Evolutionary conservation across 2,888 invertebrate species (phyloP).

Genomic region (Meiosimyza decipiens): DNA sequence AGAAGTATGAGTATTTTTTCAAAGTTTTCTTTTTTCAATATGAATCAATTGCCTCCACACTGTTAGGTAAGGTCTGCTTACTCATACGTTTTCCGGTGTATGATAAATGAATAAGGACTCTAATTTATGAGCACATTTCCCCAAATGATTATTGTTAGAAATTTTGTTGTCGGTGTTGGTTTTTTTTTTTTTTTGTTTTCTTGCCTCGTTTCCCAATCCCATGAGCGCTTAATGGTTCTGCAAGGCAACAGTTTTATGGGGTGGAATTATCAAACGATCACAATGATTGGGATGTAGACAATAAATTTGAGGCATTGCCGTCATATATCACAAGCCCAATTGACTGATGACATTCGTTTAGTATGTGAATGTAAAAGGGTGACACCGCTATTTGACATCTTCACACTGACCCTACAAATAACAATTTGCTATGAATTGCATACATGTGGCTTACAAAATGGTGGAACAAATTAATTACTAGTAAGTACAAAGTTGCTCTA

Average conservation of each 20-base stretch:
- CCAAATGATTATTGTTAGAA: slow-evolving; percentile 34
- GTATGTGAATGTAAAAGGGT: slow-evolving; percentile 28
- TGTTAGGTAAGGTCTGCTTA: too few relatives aligned
- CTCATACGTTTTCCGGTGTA: not conserved
- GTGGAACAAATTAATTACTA: too few relatives aligned
- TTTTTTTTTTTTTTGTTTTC: too few relatives aligned
- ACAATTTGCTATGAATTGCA: slow-evolving; percentile 2
- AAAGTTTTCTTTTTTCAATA: too few relatives aligned
- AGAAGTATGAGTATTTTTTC: too few relatives aligned
- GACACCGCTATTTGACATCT: slow-evolving; percentile 44
- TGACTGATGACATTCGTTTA: slow-evolving; percentile 14
- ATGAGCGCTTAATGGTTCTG: not conserved
- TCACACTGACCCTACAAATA: slow-evolving; percentile 34
- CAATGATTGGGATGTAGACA: slow-evolving; percentile 36
- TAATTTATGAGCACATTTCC: slow-evolving; percentile 33
- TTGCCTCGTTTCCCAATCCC: not conserved
- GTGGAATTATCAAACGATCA: slow-evolving; percentile 43
- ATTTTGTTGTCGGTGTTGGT: not conserved
- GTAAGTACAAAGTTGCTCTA: too few relatives aligned
- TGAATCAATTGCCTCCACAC: too few relatives aligned
- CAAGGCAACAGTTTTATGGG: slow-evolving; percentile 35
- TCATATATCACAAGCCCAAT: slow-evolving; percentile 43
- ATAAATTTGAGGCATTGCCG: slow-evolving; percentile 45
- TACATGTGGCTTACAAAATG: too few relatives aligned
- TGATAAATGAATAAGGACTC: slow-evolving; percentile 19